Base-by-base conservation (phyloP, 2,797 vertebrate genomes). In the Takifugu rubripes region DNA sequence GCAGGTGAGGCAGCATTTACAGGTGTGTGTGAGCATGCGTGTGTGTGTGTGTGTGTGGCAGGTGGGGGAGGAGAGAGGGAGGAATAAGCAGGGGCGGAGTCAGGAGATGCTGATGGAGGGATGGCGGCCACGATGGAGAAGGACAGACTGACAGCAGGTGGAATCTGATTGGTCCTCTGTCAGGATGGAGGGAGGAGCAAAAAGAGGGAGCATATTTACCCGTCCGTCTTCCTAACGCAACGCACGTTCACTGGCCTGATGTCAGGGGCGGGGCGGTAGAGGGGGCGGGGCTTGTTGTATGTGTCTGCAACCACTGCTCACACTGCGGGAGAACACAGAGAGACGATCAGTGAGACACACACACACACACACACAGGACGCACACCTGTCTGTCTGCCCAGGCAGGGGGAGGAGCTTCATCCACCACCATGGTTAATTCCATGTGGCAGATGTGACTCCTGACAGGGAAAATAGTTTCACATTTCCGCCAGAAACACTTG, bases 241-340 rank as follows among this genome's bases (percentile, higher is more conserved):
- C 66, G 10, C 44, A n/a, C 44, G 54, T 12, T 77, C 59, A 53
- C 33, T 78, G 52, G 52, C 33, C 77, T 49, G 54, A 33, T 68
- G 74, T 68, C 52, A 36, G 69, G 69, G 73, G 48, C 52, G 52
- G 74, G 71, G 74, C 51, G 64, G 66, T 51, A 62, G 72, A 66
- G 55, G 79, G 80, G 83, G 69, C 65, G 79, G 84, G 81, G 67
- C 76, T 85, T 64, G 58, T 60, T 75, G 79, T 79, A 74, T 75
- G 77, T 77, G 74, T 75, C 83, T 79, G 82, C 79, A 58, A 84
- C 77, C 80, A 77, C 78, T 79, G 78, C 70, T 87, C 84, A 87
- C 86, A 85, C 86, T 86, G 84, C 83, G 75, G 65, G 46, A 75
- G 78, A 79, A 82, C 71, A 78, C 79, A 86, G 64, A 83, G 70